Evolutionary conservation across 2,797 vertebrate species (phyloP).

Genomic region (Acrossocheilus wenchowensis): DNA sequence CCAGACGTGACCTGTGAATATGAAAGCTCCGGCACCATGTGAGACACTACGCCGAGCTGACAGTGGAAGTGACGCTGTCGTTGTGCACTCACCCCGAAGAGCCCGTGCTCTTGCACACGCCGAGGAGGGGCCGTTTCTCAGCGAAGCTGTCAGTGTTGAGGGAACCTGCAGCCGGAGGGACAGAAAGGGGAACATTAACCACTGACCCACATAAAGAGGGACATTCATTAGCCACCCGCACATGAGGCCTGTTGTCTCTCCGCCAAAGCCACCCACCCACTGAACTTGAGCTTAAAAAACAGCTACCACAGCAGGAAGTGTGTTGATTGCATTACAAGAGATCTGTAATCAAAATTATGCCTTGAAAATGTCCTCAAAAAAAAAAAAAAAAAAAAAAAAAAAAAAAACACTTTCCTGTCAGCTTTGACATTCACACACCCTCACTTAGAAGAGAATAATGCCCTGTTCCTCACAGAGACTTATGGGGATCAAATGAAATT

Average conservation of each 20-base stretch:
- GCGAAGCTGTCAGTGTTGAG: constrained; percentile 91
- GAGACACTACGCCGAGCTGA: constrained; percentile 14
- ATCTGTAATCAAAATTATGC: constrained; percentile 72
- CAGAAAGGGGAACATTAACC: constrained; percentile 54
- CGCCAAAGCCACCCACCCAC: constrained; percentile 66
- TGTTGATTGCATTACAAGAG: constrained; percentile 77
- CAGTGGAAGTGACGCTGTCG: constrained; percentile 51
- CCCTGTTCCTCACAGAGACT: constrained; percentile 56
- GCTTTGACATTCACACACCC: constrained; percentile 52
- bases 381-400: constrained; percentile 47
- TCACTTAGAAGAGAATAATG: constrained; percentile 54
- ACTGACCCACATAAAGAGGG: constrained; percentile 69
- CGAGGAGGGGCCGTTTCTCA: constrained; percentile 94
- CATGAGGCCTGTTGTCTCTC: constrained; percentile 64
- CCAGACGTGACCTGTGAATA: constrained; percentile 24
- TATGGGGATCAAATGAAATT: constrained; percentile 64
- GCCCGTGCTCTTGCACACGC: constrained; percentile 95
- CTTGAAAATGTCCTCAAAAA: constrained; percentile 59
- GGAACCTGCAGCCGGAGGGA: constrained; percentile 78
- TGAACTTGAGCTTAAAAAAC: constrained; percentile 47
- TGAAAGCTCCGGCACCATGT: constrained; percentile 14
- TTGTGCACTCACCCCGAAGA: constrained; percentile 91
- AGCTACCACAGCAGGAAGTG: constrained; percentile 74
- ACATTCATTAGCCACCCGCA: constrained; percentile 70
- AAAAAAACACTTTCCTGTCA: constrained; percentile 60